A percentile compares a stretch with the other conserved stretches of the same genome.
These are phyloP conservation scores for Eupithecia pulchellata DNA, from an alignment of 2,888 invertebrate species.

Conservation along the genomic window DNA sequence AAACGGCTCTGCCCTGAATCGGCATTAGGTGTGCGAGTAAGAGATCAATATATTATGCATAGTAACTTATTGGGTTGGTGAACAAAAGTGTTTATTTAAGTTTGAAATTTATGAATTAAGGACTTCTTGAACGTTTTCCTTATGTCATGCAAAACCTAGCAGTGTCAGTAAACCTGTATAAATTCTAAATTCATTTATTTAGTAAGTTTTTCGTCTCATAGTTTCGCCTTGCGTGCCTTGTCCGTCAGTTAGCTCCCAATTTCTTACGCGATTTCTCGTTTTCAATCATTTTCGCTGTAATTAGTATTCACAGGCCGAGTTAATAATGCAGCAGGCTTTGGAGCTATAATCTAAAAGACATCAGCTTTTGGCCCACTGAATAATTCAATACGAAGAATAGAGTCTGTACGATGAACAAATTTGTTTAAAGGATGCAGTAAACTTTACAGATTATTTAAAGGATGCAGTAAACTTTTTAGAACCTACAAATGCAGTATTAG, in stretches of 20 bases:
- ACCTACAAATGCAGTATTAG: not conserved
- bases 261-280: not conserved
- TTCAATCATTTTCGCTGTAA: constrained; percentile 9
- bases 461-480: not conserved
- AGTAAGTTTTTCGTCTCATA: not conserved
- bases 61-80: too few relatives aligned
- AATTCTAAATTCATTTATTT: not conserved
- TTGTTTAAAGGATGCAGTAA: not conserved
- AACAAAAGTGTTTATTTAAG: too few relatives aligned
- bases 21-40: too few relatives aligned
- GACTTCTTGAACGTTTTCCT: too few relatives aligned
- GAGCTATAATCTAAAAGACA: constrained; percentile 25
- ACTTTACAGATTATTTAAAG: constrained; percentile 4
- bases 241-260: not conserved
- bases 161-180: too few relatives aligned
- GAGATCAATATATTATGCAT: too few relatives aligned
- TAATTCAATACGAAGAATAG: constrained; percentile 30
- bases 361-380: constrained; percentile 27
- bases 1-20: too few relatives aligned
- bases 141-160: too few relatives aligned
- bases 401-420: constrained; percentile 12
- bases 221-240: not conserved
- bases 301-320: constrained; percentile 25
- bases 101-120: too few relatives aligned
- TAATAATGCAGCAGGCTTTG: constrained; percentile 29